Base-by-base conservation (phyloP, 1,140 invertebrate species). In the Aporrectodea caliginosa region DNA sequence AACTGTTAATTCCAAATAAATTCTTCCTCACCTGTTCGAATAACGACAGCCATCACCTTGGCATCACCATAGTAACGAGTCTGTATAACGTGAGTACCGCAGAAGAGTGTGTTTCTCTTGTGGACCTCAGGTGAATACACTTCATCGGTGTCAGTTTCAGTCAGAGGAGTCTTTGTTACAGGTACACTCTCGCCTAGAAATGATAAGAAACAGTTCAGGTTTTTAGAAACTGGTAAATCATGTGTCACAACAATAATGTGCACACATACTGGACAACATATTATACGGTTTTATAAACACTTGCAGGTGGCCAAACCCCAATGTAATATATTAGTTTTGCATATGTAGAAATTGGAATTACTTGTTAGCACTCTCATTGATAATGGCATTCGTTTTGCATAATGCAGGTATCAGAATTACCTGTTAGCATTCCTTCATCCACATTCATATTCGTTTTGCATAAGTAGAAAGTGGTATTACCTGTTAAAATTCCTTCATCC, bases 321-420 rank as follows among this genome's bases (percentile, higher is more conserved):
- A n/a, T n/a, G n/a, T n/a, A n/a, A n/a, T n/a, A n/a, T n/a, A n/a
- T n/a, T n/a, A n/a, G n/a, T n/a, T n/a, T n/a, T n/a, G n/a, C n/a
- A n/a, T n/a, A n/a, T n/a, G n/a, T n/a, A n/a, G n/a, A n/a, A n/a
- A n/a, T n/a, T n/a, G n/a, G n/a, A n/a, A n/a, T n/a, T n/a, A 95
- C 94, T 95, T 75, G 95, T 96, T 0, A 97, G 90, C 93, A 95
- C 95, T 80, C 94, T 97, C 95, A 85, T 97, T 96, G 31, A 97
- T 92, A 82, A 97, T 96, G 82, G 94, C 95, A 77, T 93, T 94
- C n/a, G n/a, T n/a, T n/a, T n/a, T n/a, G n/a, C n/a, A n/a, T n/a
- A n/a, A n/a, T n/a, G n/a, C n/a, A n/a, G n/a, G n/a, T n/a, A n/a
- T n/a, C n/a, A n/a, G n/a, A n/a, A n/a, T n/a, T n/a, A 95, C 94